Evolutionary conservation across 30 jellyfish, hydroid and myxozoan genomes (phyloP), one percentile per base, ranked within the genome.

Genomic region (Chrysaora quinquecirrha): DNA sequence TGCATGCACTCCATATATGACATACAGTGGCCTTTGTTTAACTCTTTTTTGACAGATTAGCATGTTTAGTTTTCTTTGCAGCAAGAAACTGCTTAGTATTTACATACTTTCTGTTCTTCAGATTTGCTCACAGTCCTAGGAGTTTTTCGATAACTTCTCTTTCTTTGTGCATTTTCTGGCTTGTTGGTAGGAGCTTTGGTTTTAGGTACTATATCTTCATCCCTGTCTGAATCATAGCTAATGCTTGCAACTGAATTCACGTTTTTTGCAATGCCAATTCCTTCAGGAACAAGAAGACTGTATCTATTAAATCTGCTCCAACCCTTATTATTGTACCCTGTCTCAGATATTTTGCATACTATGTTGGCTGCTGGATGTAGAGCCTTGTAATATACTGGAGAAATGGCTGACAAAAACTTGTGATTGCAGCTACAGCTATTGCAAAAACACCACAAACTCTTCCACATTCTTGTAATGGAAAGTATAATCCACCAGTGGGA

Each of bases 161-260:
- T 64, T 64, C 54, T 64, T 24, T 21, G 6, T 28, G 6, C 14
- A 22, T 64, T 56, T 3, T 22, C 27, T 21, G 48, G 58, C 30
- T 64, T 7, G 27, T 64, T 64, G 21, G 18, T 3, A 6, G 77
- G 77, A 64, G 6, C 10, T 64, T 64, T 64, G 58, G n/a, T 64
- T 54, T 21, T 64, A 56, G 77, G 4, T n/a, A 64, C 77, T 64
- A 64, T 64, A 54, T 64, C 54, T 64, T 64, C 77, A 64, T 64
- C 77, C 3, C 27, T 21, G 77, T 56, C 71, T 3, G 71, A 58
- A 58, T 64, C 77, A 64, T 56, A 64, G 22, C 27, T 54, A 64
- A 30, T 54, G 22, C 27, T 64, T 9, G 54, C 6, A 6, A 54
- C 19, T 10, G 21, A n/a, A 64, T 64, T 64, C 50, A 64, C 4